These are phyloP conservation scores for Pangasius mekongensis DNA, from an alignment of 2,797 vertebrate species.

Conservation along the genomic window DNA sequence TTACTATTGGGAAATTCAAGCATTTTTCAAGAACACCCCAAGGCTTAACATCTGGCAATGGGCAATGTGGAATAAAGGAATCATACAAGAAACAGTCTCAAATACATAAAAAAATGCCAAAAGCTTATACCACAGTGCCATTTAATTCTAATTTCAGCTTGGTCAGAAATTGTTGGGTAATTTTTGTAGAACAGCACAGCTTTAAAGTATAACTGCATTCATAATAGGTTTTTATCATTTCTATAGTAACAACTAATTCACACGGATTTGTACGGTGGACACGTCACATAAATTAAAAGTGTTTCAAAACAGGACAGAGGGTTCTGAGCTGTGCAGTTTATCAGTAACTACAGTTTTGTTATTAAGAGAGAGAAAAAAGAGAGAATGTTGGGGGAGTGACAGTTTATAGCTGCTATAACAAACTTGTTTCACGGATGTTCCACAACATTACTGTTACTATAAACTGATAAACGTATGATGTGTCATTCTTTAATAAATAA, in stretches of 20 bases:
- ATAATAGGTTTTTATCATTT: background rate
- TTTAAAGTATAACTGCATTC: background rate
- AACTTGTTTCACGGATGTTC: background rate
- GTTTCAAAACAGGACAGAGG: background rate
- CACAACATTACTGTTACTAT: background rate
- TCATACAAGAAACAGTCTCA: background rate
- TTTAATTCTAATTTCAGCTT: background rate
- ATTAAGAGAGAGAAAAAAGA: background rate
- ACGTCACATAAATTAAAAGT: background rate
- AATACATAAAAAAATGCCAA: background rate
- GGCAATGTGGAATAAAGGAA: background rate
- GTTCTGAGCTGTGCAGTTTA: background rate
- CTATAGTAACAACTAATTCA: background rate
- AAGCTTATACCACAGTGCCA: background rate
- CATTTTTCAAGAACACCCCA: background rate
- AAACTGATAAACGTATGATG: background rate
- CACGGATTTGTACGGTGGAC: background rate
- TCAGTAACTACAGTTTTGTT: background rate
- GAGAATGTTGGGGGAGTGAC: background rate
- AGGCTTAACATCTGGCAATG: background rate
- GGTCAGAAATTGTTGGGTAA: background rate
- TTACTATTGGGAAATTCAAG: background rate
- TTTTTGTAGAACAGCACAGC: background rate
- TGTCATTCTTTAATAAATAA: background rate
- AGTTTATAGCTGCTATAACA: background rate